phyloP scores from a whole-genome alignment of 2,797 vertebrate species.

The Otolemur crassicaudatus region DNA sequence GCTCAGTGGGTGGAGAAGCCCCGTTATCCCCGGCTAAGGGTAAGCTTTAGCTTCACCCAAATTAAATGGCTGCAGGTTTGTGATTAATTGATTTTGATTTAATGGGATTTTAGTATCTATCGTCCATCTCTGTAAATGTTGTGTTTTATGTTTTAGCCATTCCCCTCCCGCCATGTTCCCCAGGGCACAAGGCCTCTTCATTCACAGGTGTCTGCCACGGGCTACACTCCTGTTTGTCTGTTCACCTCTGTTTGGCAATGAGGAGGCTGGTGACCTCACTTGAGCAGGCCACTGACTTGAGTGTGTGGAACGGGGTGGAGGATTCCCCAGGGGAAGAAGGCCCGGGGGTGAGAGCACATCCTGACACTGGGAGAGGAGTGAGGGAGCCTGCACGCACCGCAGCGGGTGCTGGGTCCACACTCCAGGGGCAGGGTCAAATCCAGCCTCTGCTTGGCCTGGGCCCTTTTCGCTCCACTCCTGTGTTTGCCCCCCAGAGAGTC shows the following conservation, averaged over 20 bases:
- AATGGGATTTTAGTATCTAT: neutral
- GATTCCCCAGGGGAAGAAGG: neutral
- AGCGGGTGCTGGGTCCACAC: too few relatives aligned
- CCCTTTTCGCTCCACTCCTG: neutral
- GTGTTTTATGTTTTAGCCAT: neutral
- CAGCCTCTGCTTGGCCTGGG: too few relatives aligned
- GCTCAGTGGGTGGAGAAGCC: neutral
- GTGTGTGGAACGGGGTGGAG: neutral
- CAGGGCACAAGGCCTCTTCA: neutral
- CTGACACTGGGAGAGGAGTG: neutral
- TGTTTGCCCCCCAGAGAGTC: neutral
- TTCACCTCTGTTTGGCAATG: neutral
- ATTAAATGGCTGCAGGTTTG: neutral
- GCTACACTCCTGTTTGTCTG: accelerated
- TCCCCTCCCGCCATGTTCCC: neutral
- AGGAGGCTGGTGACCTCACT: neutral
- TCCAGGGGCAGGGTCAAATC: too few relatives aligned
- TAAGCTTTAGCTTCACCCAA: neutral
- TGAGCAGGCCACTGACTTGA: neutral
- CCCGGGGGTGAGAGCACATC: too few relatives aligned
- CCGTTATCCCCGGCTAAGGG: neutral
- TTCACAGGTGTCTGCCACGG: neutral
- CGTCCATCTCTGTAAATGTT: neutral
- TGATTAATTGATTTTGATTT: slow-evolving; percentile 27
- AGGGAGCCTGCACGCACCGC: neutral